Conservation (phyloP, 1,140 invertebrate species). For the Drosophila subobscura region DNA sequence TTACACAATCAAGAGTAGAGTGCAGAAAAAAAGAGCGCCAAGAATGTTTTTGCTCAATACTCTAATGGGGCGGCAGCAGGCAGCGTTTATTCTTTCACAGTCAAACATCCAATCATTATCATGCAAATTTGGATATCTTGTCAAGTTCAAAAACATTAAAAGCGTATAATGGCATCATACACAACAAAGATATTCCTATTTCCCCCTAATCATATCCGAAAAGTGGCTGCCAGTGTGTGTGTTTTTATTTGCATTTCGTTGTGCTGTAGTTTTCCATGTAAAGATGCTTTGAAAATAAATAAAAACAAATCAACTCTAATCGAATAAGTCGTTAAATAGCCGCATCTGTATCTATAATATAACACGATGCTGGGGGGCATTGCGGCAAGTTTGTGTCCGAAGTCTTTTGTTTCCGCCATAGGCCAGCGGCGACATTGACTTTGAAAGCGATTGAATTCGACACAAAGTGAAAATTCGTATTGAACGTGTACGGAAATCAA, state of each 20-base stretch:
- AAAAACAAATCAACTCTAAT: slow-evolving; percentile 50
- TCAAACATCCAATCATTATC: slow-evolving; percentile 55
- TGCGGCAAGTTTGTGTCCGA: slow-evolving; percentile 62
- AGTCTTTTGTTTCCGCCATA: slow-evolving; percentile 73
- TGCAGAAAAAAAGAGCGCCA: slow-evolving; percentile 11
- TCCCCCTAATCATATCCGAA: background rate
- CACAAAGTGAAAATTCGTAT: slow-evolving; percentile 46
- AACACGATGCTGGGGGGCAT: slow-evolving; percentile 24
- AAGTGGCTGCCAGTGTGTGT: slow-evolving; percentile 12
- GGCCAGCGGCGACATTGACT: slow-evolving; percentile 46
- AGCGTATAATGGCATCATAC: slow-evolving; percentile 49
- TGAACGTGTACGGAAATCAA: slow-evolving; percentile 45
- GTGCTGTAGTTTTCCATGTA: slow-evolving; percentile 37
- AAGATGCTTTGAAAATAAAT: slow-evolving; percentile 42
- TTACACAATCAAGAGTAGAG: slow-evolving; percentile 34
- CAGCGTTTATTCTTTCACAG: slow-evolving; percentile 54
- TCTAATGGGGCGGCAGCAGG: slow-evolving; percentile 4
- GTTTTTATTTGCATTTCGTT: slow-evolving; percentile 26
- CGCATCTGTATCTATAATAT: slow-evolving; percentile 13
- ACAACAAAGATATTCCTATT: background rate
- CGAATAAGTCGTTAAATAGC: slow-evolving; percentile 68
- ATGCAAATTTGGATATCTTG: slow-evolving; percentile 73
- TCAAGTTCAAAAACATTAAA: slow-evolving; percentile 79
- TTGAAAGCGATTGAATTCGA: slow-evolving; percentile 49
- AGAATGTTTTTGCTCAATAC: slow-evolving; percentile 51